Conservation (phyloP, 2,113 vertebrate species). For the Electrona antarctica region DNA sequence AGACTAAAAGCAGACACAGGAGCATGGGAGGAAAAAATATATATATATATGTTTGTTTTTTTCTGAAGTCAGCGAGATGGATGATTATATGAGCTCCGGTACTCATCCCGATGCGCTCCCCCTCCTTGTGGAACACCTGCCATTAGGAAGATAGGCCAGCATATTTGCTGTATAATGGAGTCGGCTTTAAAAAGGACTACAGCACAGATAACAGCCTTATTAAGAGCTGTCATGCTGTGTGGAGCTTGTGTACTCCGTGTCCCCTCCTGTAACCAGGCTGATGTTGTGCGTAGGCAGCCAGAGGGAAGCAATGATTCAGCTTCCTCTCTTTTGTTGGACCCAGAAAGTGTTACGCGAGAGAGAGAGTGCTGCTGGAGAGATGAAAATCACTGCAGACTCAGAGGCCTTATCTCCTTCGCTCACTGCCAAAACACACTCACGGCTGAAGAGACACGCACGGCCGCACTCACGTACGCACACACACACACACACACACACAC, state of each 20-base stretch:
- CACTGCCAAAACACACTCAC: constrained; percentile 61
- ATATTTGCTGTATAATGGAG: not conserved
- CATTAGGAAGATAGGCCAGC: not conserved
- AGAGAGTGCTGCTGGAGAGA: constrained; percentile 32
- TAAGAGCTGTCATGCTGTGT: not conserved
- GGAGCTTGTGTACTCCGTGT: constrained; percentile 5
- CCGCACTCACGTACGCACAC: not conserved
- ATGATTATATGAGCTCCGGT: not conserved
- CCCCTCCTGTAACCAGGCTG: constrained; percentile 17
- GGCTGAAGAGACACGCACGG: constrained; percentile 19
- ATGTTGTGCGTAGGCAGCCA: constrained; percentile 24
- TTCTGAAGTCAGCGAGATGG: constrained; percentile 16
- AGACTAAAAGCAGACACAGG: not conserved
- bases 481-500: not conserved
- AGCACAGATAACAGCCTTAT: not conserved
- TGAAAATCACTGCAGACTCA: constrained; percentile 57
- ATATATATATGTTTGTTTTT: not conserved
- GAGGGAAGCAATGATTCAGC: constrained; percentile 62
- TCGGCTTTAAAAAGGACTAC: not conserved
- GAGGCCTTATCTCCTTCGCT: constrained; percentile 52
- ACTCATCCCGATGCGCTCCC: not conserved
- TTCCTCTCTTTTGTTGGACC: constrained; percentile 53
- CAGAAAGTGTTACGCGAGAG: not conserved
- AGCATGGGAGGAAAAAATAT: not conserved
- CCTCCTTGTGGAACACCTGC: not conserved